Conservation (phyloP, 2,888 invertebrate genomes). For the Agonopterix alstromeriana region DNA sequence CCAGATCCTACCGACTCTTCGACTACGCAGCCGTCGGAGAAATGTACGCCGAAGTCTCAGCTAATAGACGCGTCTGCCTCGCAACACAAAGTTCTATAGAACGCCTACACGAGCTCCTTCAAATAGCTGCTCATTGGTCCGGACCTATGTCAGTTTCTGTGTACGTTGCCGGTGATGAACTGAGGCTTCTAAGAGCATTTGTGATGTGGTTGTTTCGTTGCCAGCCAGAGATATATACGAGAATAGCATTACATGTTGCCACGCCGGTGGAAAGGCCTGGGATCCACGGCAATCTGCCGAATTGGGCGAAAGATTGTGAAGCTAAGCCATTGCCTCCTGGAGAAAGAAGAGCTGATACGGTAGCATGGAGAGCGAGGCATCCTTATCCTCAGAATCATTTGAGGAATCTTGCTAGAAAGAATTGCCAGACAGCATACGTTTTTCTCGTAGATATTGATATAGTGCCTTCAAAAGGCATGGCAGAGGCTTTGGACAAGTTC, state of each 20-base stretch:
- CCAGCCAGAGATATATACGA: conserved; percentile 82
- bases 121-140: conserved; percentile 88
- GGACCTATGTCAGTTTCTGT: conserved; percentile 91
- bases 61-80: conserved; percentile 80
- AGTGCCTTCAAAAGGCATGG: conserved; percentile 86
- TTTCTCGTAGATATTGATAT: conserved; percentile 94
- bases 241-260: conserved; percentile 86
- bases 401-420: conserved; percentile 90
- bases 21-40: conserved; percentile 85
- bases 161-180: conserved; percentile 88
- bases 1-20: conserved; percentile 81
- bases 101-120: conserved; percentile 84
- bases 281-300: conserved; percentile 80
- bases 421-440: conserved; percentile 87
- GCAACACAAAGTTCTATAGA: conserved; percentile 88
- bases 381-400: conserved; percentile 94
- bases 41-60: conserved; percentile 77
- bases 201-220: conserved; percentile 86
- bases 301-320: conserved; percentile 79
- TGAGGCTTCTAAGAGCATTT: conserved; percentile 83
- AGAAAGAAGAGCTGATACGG: conserved; percentile 77
- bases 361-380: conserved; percentile 84
- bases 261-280: conserved; percentile 79
- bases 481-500: conserved; percentile 83
- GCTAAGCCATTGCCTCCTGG: conserved; percentile 81